Evolutionary conservation across 1,140 invertebrate species (phyloP), one percentile per base, ranked within the genome.

Genomic region (Proctacanthus coquilletti): DNA sequence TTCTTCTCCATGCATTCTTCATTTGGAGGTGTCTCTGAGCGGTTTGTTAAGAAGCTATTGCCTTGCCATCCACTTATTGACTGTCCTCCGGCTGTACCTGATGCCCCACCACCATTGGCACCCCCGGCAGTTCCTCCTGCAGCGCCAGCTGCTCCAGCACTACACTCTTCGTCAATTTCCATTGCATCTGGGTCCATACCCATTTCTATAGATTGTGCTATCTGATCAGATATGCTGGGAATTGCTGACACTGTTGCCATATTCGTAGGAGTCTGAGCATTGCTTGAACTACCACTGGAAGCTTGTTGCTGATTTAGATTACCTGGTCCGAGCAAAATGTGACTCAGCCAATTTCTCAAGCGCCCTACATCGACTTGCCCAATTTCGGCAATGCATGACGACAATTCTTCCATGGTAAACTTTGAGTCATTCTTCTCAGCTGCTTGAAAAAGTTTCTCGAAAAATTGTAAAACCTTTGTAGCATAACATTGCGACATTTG

Each of bases 381-480:
- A 2, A 86, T 56, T 44, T 74, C 74, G 2, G 69, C 66, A 33
- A 86, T 69, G 8, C 76, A 74, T 27, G 65, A 65, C 41, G 80
- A 81, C 4, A 86, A 53, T 29, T 73, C 71, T 42, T 80, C 77
- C 30, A 84, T 64, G 32, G 67, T 71, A 5, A 71, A 70, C 43
- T 77, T 72, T 2, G 63, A 64, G 14, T 66, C 61, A 4, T 56
- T 48, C 43, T 60, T 66, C 46, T 71, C 61, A 53, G 75, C 68
- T n/a, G 75, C 65, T 56, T 76, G 72, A 45, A 84, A 83, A 5
- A 89, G 59, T 51, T 75, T 77, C 46, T 81, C 83, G 48, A 87
- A 81, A 47, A 86, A 84, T 46, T 80, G 78, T 14, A 87, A 59
- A 19, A 93, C 76, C 46, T 77, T 70, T 11, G 76, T 78, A 3